Evolutionary conservation across 2,797 vertebrate genomes (phyloP).

Genomic region (Cirrhinus molitorella): DNA sequence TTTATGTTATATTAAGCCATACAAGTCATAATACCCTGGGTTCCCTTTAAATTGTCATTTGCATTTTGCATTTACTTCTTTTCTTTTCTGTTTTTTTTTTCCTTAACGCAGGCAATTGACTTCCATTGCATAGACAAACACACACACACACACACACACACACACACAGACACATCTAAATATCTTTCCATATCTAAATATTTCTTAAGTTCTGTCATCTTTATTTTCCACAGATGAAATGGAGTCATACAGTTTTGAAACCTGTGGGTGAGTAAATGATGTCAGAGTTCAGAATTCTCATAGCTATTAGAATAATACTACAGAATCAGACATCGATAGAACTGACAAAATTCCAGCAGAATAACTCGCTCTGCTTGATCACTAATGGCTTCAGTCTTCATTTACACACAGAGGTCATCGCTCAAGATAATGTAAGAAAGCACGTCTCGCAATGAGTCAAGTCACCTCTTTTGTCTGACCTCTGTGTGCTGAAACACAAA

Average conservation of each 20-base stretch:
- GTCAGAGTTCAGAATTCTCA: not conserved
- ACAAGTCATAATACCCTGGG: too few relatives aligned
- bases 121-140: too few relatives aligned
- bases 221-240: not conserved
- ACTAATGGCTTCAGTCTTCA: constrained; percentile 1
- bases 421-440: constrained; percentile 9
- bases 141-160: too few relatives aligned
- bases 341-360: not conserved
- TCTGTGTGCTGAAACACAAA: constrained; percentile 33
- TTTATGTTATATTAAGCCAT: too few relatives aligned
- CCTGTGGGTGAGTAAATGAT: not conserved
- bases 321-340: not conserved
- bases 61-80: too few relatives aligned
- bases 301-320: not conserved
- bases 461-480: constrained; percentile 28
- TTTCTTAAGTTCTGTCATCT: not conserved
- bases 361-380: not conserved
- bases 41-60: too few relatives aligned
- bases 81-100: too few relatives aligned
- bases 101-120: too few relatives aligned
- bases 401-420: not conserved
- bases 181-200: not conserved
- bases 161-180: too few relatives aligned
- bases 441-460: not conserved
- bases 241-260: not conserved